Base-by-base conservation (phyloP, 2,113 vertebrate genomes). In the Cheilinus undulatus region DNA sequence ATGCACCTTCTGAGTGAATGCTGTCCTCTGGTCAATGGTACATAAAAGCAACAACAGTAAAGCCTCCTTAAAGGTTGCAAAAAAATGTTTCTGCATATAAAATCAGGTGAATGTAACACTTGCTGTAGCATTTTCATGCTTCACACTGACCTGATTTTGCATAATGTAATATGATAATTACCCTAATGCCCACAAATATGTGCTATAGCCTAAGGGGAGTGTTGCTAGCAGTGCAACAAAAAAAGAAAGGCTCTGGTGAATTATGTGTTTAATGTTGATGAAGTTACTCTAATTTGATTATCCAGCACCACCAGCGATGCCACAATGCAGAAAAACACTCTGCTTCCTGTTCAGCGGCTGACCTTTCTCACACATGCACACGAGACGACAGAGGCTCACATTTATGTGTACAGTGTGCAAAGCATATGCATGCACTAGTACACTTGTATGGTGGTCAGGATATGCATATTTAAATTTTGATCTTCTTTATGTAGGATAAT, bases 251-350 rank as follows among this genome's bases (percentile, higher is more conserved):
- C 7, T 53, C 81, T 81, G 61, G 73, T 83, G 68, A 83, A 79
- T 79, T 49, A 63, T 69, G 72, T 67, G 75, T 74, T 66, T 73
- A 73, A 72, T 80, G 83, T 66, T 79, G 70, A 82, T 82, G 49
- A 71, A 78, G 78, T 59, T 53, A 54, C 73, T 80, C 32, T 85
- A 68, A 89, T 86, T 79, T 81, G 59, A 81, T 86, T 78, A 82
- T 85, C 66, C 51, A 57, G 52, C 82, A 72, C 82, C 20, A 26
- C 30, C 46, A 67, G 81, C 76, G 15, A 79, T 0, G 38, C 51
- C 63, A 52, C 52, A 3, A 14, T 10, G 61, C 9, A 58, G 76
- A 66, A 76, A 51, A 45, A 66, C 3, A 24, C 64, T 40, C 27
- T 22, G 72, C 58, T 58, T 79, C 71, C 64, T 54, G 49, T 59